phyloP scores from a whole-genome alignment of 1,140 invertebrate genomes.

The Drosophila nigromelanica region DNA sequence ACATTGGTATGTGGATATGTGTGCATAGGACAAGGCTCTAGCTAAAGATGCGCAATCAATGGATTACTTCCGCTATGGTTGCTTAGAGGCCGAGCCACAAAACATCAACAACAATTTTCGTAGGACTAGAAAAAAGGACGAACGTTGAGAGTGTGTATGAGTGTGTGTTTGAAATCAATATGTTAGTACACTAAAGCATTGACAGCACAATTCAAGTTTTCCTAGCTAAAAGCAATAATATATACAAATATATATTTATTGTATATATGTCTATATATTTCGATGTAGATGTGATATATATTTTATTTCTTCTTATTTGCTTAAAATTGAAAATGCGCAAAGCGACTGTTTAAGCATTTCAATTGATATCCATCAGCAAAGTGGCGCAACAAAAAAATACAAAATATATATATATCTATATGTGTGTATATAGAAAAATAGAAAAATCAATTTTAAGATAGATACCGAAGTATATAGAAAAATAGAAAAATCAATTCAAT shows the following conservation, averaged over 20 bases:
- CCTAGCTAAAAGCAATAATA: constrained; percentile 57
- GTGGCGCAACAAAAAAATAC: constrained; percentile 54
- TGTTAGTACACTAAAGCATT: constrained; percentile 24
- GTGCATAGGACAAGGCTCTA: constrained; percentile 8
- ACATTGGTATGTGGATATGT: neutral
- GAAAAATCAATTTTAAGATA: constrained; percentile 79
- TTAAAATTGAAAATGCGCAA: constrained; percentile 71
- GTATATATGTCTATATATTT: neutral
- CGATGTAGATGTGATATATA: constrained; percentile 7
- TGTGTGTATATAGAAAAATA: constrained; percentile 5
- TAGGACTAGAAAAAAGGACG: constrained; percentile 5
- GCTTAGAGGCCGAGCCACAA: constrained; percentile 41
- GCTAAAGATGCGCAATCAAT: constrained; percentile 54
- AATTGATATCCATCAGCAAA: constrained; percentile 81
- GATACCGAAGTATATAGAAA: constrained; percentile 11
- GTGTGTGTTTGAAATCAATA: constrained; percentile 34
- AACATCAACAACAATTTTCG: constrained; percentile 39
- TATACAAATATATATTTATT: constrained; percentile 7
- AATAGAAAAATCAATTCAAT: constrained; percentile 74
- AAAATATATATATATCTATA: constrained; percentile 16
- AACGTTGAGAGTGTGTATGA: neutral
- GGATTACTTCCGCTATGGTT: constrained; percentile 72
- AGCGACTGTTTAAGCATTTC: constrained; percentile 75
- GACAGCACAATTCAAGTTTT: constrained; percentile 70
- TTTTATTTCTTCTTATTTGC: constrained; percentile 23